Evolutionary conservation across 2,113 vertebrate genomes (phyloP), one percentile per base, ranked within the genome.

Genomic region (Gasterosteus aculeatus): DNA sequence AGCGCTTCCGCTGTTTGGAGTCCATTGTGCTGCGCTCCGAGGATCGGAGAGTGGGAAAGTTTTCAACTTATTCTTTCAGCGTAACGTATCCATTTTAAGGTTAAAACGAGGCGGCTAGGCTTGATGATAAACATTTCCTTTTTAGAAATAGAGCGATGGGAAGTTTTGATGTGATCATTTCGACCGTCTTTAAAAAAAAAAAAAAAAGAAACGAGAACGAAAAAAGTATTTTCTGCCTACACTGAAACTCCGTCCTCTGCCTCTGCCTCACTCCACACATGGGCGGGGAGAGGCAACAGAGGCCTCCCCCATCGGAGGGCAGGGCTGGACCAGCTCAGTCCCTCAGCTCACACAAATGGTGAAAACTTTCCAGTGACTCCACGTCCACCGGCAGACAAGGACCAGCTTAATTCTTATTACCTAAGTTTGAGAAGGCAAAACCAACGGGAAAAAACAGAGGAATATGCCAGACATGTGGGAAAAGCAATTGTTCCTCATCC

Each of bases 1-100:
- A 90, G 90, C 95, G 88, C 92, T 92, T 92, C 86, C 91, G 79
- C 82, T 87, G 91, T 87, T 90, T 87, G 86, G 91, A 87, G 87
- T 94, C 93, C 94, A 92, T 94, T 93, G 86, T 88, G 74, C 88
- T 86, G 91, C 80, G 84, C 85, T 85, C 88, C 83, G 78, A 83
- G 85, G 91, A 87, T 75, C 87, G 79, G 80, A 73, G 80, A 84
- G 69, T 41, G 72, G 79, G 68, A 81, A 92, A 84, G 75, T 88
- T 89, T 86, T 47, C 69, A 86, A 65, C 66, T 89, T 86, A 73
- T 75, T 58, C 69, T 82, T 80, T 87, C 71, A 89, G 72, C 88
- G 78, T 82, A 82, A 86, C 75, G 73, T 86, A 75, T 92, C 93
- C 93, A 94, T 94, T 38, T 58, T 89, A 10, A 26, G 31, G 31